These are phyloP conservation scores for Diplolepis rosae DNA, from an alignment of 2,888 invertebrate genomes.

Conservation along the genomic window DNA sequence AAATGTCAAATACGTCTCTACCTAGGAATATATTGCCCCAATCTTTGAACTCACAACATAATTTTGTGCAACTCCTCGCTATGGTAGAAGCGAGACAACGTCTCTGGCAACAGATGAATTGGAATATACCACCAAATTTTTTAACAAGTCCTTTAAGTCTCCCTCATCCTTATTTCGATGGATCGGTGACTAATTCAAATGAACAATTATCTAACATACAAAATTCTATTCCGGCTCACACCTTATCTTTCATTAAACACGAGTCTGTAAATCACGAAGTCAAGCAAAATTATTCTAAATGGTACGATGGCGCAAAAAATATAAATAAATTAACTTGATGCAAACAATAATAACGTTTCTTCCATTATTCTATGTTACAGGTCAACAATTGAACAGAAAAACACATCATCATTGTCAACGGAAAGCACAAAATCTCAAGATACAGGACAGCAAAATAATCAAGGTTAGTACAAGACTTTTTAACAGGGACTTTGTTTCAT, in stretches of 20 bases:
- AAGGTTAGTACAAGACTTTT: slow-evolving; percentile 75
- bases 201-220: slow-evolving; percentile 66
- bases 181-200: slow-evolving; percentile 55
- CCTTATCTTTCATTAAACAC: slow-evolving; percentile 64
- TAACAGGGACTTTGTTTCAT: neutral
- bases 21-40: slow-evolving; percentile 55
- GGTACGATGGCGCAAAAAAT: slow-evolving; percentile 54
- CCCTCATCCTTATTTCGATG: slow-evolving; percentile 62
- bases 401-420: slow-evolving; percentile 75
- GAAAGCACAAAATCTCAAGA: slow-evolving; percentile 76
- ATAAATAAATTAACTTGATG: no score
- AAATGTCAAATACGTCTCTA: slow-evolving; percentile 66
- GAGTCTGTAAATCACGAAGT: slow-evolving; percentile 60
- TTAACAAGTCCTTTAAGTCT: slow-evolving; percentile 61
- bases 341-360: neutral
- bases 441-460: slow-evolving; percentile 76
- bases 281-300: slow-evolving; percentile 68
- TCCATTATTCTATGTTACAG: slow-evolving; percentile 65
- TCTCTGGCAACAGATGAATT: slow-evolving; percentile 70
- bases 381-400: slow-evolving; percentile 77
- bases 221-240: slow-evolving; percentile 61
- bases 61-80: slow-evolving; percentile 69
- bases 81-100: slow-evolving; percentile 67
- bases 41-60: slow-evolving; percentile 54
- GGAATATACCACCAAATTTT: slow-evolving; percentile 65